Evolutionary conservation across 2,888 invertebrate genomes (phyloP).

Genomic region (Meteorus cinctellus): DNA sequence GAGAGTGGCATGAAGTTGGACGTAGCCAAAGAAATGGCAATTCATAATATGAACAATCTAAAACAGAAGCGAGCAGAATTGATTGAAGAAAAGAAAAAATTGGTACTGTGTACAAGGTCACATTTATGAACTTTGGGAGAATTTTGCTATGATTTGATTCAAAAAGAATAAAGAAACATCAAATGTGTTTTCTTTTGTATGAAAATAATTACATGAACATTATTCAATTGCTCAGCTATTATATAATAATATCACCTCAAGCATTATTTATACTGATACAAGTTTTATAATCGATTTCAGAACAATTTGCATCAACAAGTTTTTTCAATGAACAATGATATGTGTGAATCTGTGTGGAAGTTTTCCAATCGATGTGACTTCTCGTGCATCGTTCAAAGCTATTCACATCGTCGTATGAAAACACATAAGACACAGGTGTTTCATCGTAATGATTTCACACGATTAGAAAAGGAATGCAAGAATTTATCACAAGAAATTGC

Average conservation of each 20-base stretch:
- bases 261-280: not conserved
- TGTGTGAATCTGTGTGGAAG: conserved; percentile 48
- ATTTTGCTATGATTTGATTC: no score
- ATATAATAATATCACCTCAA: conserved; percentile 11
- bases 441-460: conserved; percentile 30
- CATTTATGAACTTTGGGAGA: no score
- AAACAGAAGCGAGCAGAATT: conserved; percentile 47
- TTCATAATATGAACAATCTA: conserved; percentile 39
- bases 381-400: conserved; percentile 34
- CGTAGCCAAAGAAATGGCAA: conserved; percentile 45
- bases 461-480: conserved; percentile 5
- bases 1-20: conserved; percentile 50
- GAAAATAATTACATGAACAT: conserved; percentile 20
- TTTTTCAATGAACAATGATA: conserved; percentile 48
- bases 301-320: conserved; percentile 54
- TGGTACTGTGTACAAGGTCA: conserved; percentile 50
- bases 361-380: conserved; percentile 44
- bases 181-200: no score
- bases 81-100: conserved; percentile 47
- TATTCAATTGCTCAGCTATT: conserved; percentile 2
- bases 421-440: not conserved
- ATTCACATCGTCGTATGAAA: conserved; percentile 37
- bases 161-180: no score
- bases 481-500: not conserved
- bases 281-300: conserved; percentile 47